Base-by-base conservation (phyloP, 2,113 vertebrate species). In the Amia ocellicauda region DNA sequence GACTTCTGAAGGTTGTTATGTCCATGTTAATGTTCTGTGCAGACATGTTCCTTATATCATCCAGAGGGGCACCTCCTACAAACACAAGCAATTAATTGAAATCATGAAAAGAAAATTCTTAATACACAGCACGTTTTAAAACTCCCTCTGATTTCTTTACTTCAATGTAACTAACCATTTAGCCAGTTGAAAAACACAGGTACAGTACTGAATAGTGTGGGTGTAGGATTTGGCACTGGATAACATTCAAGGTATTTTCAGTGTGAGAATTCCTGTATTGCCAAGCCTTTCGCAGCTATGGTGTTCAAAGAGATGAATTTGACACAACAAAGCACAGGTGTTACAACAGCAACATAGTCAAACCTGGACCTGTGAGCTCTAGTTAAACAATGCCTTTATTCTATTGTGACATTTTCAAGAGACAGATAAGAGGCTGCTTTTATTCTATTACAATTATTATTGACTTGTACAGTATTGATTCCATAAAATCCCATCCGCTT, bases 11-110 rank as follows among this genome's bases (percentile, higher is more conserved):
- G 0, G 36, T 24, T 0, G 3, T 81, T 77, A 5, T 16, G 59
- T 62, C 61, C 69, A 71, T 71, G 47, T 85, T 87, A 2, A 67
- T 10, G 19, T 54, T 63, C 9, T 13, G 22, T 52, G 1, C 11
- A 14, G 55, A 26, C 29, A 65, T 24, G 2, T 3, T 36, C 10
- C 1, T 36, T 19, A 65, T 36, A 49, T 27, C 36, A 2, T 1
- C 9, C 20, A 55, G 16, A 58, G n/a, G 23, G 3, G 69, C 69
- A 58, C 69, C 69, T 24, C 69, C 69, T 71, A 20, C 1, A 47
- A 59, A 20, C 20, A 3, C 29, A 14, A 52, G 7, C 8, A 4
- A 5, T 2, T 5, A 49, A 49, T 31, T 8, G 40, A 4, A 51
- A 42, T 1, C 2, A 7, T 19, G 19, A 19, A 28, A 42, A 22